Percentiles rank a stretch among this genome's conserved stretches.
Conservation (phyloP, 1,140 invertebrate species). For the Chrysopa pallens region DNA sequence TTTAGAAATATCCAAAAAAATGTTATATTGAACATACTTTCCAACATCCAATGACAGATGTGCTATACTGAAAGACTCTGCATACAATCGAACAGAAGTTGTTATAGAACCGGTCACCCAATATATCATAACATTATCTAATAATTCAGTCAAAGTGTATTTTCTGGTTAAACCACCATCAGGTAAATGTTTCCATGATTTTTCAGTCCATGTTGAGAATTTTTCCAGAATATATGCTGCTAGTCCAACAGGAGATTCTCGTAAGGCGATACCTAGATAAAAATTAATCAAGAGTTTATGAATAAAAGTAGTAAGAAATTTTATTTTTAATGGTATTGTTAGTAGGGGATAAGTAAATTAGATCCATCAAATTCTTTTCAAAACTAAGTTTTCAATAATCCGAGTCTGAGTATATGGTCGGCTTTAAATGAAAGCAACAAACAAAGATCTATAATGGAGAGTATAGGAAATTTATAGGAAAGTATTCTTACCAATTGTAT, state of each 20-base stretch:
- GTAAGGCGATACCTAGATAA: conserved; percentile 34
- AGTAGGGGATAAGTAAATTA: too few species aligned
- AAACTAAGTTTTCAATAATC: too few species aligned
- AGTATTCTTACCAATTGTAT: conserved; percentile 56
- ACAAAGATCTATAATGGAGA: too few species aligned
- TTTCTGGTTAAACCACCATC: conserved; percentile 56
- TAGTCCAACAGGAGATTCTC: conserved; percentile 51
- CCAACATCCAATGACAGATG: conserved; percentile 25
- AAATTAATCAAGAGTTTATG: conserved; percentile 1
- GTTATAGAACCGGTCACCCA: conserved; percentile 63
- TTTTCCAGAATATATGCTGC: conserved; percentile 77
- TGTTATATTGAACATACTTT: conserved; percentile 19
- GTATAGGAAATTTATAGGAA: too few species aligned
- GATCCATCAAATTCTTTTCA: too few species aligned
- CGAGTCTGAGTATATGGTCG: too few species aligned
- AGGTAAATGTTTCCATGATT: conserved; percentile 25
- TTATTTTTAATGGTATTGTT: too few species aligned
- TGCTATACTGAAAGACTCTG: conserved; percentile 34
- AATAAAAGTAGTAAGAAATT: background rate
- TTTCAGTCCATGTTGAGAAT: conserved; percentile 60
- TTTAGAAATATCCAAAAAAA: conserved; percentile 6
- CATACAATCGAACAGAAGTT: conserved; percentile 55
- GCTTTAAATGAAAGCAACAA: too few species aligned
- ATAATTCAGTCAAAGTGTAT: conserved; percentile 50
- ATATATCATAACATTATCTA: conserved; percentile 83